These are phyloP conservation scores for Paramuricea clavata DNA, from an alignment of 92 coral and sea anemone species.

Conservation along the genomic window DNA sequence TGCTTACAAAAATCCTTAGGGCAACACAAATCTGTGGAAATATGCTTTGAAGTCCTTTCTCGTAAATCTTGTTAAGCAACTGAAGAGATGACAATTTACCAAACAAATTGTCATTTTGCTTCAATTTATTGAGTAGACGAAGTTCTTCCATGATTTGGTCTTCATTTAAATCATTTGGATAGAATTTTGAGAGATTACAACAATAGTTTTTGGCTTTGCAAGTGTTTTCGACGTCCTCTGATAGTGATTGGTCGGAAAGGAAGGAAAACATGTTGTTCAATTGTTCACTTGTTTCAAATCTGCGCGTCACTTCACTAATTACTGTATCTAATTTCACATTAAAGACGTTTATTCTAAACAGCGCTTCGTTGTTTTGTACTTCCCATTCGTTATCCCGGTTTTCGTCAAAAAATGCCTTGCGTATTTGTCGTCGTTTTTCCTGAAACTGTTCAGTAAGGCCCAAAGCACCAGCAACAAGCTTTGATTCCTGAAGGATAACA, in stretches of 20 bases:
- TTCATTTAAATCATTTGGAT: background rate
- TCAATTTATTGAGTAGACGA: background rate
- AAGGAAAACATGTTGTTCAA: conserved; percentile 18
- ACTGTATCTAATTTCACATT: conserved; percentile 9
- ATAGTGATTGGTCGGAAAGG: background rate
- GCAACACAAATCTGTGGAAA: too few species aligned
- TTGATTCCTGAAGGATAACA: conserved; percentile 27
- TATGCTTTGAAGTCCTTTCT: background rate
- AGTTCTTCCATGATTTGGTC: background rate
- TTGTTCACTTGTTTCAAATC: background rate
- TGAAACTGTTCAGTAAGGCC: background rate
- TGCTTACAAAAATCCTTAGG: background rate
- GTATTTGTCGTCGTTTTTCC: background rate
- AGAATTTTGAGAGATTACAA: background rate
- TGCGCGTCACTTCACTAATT: background rate
- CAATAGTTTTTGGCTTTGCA: background rate
- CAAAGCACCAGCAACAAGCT: conserved; percentile 32
- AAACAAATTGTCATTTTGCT: background rate
- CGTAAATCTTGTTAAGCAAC: background rate
- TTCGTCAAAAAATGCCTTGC: background rate
- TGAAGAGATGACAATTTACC: background rate
- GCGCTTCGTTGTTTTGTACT: background rate
- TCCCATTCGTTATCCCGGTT: background rate
- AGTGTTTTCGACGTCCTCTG: background rate
- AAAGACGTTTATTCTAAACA: conserved; percentile 7